Evolutionary conservation across 2,797 vertebrate genomes (phyloP).

Genomic region (Thalassophryne amazonica): DNA sequence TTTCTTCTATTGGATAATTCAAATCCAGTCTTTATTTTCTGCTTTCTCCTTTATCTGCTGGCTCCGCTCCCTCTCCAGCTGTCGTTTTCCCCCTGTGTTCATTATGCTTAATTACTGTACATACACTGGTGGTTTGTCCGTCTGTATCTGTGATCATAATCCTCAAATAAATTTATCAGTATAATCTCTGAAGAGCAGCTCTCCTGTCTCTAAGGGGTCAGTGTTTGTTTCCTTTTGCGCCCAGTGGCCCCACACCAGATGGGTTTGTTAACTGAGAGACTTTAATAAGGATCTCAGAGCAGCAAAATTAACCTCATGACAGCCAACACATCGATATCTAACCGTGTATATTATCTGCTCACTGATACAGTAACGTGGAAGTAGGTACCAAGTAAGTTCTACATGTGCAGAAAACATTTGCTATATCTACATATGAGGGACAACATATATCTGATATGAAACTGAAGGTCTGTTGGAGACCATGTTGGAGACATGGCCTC

Average conservation of each 20-base stretch:
- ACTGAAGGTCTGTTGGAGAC: no score
- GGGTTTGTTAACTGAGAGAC: conserved; percentile 34
- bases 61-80: conserved; percentile 73
- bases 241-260: conserved; percentile 30
- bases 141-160: conserved; percentile 28
- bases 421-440: no score
- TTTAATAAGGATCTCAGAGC: conserved; percentile 22
- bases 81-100: conserved; percentile 35
- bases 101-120: conserved; percentile 45
- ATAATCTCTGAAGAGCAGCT: background rate
- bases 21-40: conserved; percentile 56
- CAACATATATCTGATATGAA: no score
- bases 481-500: no score
- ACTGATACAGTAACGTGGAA: conserved; percentile 7
- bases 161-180: conserved; percentile 34
- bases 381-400: background rate
- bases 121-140: conserved; percentile 40
- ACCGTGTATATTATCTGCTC: conserved; percentile 15
- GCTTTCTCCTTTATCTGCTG: conserved; percentile 38
- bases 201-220: background rate
- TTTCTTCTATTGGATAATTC: conserved; percentile 20
- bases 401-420: background rate
- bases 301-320: conserved; percentile 5
- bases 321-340: background rate
- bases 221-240: conserved; percentile 50